These are phyloP conservation scores for Tetragnatha versicolor DNA, from an alignment of 1,140 invertebrate species.

Conservation along the genomic window DNA sequence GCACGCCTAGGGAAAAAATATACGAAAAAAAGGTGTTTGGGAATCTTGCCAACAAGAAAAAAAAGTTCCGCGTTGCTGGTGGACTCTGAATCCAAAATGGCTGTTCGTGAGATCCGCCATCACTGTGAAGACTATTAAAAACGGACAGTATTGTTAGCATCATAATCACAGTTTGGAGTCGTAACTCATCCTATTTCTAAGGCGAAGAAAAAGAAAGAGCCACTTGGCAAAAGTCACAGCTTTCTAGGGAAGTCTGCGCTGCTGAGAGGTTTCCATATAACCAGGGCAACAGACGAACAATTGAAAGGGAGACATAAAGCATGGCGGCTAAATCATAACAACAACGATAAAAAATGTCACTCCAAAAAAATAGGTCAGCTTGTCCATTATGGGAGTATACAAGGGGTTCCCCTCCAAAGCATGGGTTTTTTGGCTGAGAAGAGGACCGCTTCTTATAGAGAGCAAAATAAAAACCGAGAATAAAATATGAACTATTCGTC, in stretches of 20 bases:
- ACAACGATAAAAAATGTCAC: background rate
- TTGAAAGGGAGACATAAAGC: conserved; percentile 2
- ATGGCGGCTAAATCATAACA: background rate
- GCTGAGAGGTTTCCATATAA: conserved; percentile 1
- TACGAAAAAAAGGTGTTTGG: background rate
- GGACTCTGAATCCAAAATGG: background rate
- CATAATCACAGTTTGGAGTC: conserved; percentile 20
- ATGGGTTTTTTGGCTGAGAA: background rate
- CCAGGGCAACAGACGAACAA: background rate
- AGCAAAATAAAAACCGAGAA: too few relatives aligned
- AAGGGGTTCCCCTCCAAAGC: conserved; percentile 5
- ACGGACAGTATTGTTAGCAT: conserved; percentile 33
- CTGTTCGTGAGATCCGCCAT: background rate
- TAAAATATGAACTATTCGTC: too few relatives aligned
- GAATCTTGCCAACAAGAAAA: background rate
- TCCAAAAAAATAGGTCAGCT: conserved; percentile 9
- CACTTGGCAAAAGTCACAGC: conserved; percentile 26
- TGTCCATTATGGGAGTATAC: conserved; percentile 11
- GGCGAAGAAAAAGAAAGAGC: background rate
- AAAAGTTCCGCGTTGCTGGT: background rate
- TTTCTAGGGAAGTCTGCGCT: too few relatives aligned
- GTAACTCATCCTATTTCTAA: background rate
- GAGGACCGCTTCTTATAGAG: too few relatives aligned
- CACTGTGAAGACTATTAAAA: background rate
- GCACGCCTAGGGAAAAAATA: background rate